Conservation (phyloP, 2,888 invertebrate genomes). For the Perizoma affinitatum region DNA sequence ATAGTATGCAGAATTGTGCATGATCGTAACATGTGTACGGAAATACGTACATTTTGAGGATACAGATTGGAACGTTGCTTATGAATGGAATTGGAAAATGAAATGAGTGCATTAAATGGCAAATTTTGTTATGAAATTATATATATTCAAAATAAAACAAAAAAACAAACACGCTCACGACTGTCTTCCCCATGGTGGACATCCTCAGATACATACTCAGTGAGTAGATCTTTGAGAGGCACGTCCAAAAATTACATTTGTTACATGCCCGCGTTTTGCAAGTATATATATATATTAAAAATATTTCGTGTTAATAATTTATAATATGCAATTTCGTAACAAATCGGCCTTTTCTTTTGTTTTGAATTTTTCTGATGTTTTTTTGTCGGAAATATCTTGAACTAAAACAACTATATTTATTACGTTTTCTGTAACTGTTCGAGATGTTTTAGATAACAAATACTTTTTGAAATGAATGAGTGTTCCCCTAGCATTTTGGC, state of each 20-base stretch:
- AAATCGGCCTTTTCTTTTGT: constrained; percentile 9
- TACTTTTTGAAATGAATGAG: constrained; percentile 15
- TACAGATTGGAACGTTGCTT: constrained; percentile 20
- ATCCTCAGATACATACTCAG: too few relatives aligned
- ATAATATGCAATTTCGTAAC: constrained; percentile 16
- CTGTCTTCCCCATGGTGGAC: too few relatives aligned
- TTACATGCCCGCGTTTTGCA: too few relatives aligned
- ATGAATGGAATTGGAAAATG: constrained; percentile 30
- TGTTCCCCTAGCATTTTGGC: constrained; percentile 26
- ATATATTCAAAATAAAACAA: not conserved
- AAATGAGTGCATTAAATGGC: constrained; percentile 22
- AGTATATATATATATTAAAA: too few relatives aligned
- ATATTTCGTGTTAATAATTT: too few relatives aligned
- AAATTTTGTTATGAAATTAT: constrained; percentile 28
- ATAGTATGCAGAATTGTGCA: too few relatives aligned
- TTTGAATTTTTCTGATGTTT: constrained; percentile 18
- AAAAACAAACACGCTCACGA: too few relatives aligned
- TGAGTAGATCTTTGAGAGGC: too few relatives aligned
- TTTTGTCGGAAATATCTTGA: constrained; percentile 17
- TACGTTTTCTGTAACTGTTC: not conserved
- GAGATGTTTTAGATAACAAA: constrained; percentile 18
- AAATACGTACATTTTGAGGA: not conserved
- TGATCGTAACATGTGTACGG: not conserved
- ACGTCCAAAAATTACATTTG: too few relatives aligned
- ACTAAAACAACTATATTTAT: not conserved